Base-by-base conservation (phyloP, 2,797 vertebrate genomes). In the Muscicapa striata region DNA sequence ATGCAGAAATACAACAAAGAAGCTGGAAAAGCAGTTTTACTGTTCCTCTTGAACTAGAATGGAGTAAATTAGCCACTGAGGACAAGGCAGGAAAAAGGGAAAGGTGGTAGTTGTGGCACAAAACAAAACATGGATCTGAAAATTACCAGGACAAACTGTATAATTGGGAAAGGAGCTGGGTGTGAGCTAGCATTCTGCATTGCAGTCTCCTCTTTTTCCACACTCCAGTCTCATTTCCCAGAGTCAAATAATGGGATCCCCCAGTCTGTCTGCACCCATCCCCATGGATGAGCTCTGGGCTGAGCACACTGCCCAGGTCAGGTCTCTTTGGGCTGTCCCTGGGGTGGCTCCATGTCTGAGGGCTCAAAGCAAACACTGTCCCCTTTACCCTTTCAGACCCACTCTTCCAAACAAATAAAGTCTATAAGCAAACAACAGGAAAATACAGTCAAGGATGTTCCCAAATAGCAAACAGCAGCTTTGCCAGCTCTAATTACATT, bases 401-500 rank as follows among this genome's bases (percentile, higher is more conserved):
- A 49, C 88, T 86, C 16, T 69, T 78, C 85, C 26, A 82, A 41
- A 72, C 16, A 68, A 40, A 74, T 18, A 19, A 88, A 55, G 48
- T 74, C 72, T 36, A 1, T 15, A 81, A 66, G 38, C 40, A 87
- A 87, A 72, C 68, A 87, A 58, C 15, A 58, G 32, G n/a, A 76
- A 92, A 93, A 58, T 22, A 40, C 6, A 58, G 11, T 23, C 54
- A 85, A 58, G 66, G 40, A 15, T 72, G 23, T 30, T 89, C 40
- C 62, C 15, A 4, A 81, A 86, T 15, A 76, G 22, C 17, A 86
- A 94, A 88, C 9, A 90, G 51, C 55, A 81, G 36, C 66, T 73
- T 87, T 91, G 36, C 15, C n/a, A 52, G 32, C 82, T 91, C 73
- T 94, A 72, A 91, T 86, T 88, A 81, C 20, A 51, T 34, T 81